Conservation (phyloP, 1,140 invertebrate species). For the Lethrus apterus region DNA sequence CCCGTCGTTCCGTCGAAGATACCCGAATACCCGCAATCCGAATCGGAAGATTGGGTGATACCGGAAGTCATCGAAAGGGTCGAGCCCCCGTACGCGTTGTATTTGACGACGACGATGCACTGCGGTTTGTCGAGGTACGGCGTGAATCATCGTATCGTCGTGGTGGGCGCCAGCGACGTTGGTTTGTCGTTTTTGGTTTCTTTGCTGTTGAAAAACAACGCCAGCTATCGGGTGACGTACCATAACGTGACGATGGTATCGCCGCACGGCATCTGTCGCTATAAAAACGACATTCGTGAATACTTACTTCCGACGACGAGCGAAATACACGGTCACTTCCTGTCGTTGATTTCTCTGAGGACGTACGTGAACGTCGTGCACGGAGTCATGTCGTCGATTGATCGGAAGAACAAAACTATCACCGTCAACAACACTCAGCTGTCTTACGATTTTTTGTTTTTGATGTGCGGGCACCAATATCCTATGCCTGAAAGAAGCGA, state of each 20-base stretch:
- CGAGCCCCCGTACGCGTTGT: slow-evolving; percentile 41
- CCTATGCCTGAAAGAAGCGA: slow-evolving; percentile 43
- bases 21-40: slow-evolving; percentile 27
- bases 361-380: slow-evolving; percentile 49
- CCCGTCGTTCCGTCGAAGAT: slow-evolving; percentile 35
- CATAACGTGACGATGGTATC: slow-evolving; percentile 58
- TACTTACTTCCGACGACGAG: neutral
- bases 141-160: slow-evolving; percentile 59
- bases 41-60: neutral
- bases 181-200: slow-evolving; percentile 61
- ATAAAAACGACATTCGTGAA: slow-evolving; percentile 39
- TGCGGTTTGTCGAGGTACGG: slow-evolving; percentile 41
- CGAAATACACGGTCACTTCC: neutral
- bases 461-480: slow-evolving; percentile 54
- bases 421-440: slow-evolving; percentile 46
- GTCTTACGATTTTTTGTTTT: slow-evolving; percentile 53
- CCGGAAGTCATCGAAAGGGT: slow-evolving; percentile 17
- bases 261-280: slow-evolving; percentile 44
- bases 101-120: slow-evolving; percentile 41
- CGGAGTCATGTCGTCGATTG: slow-evolving; percentile 46
- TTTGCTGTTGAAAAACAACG: slow-evolving; percentile 52
- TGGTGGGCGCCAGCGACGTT: slow-evolving; percentile 65
- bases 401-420: slow-evolving; percentile 53
- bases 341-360: slow-evolving; percentile 39
- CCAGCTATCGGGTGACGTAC: slow-evolving; percentile 39